Evolutionary conservation across 2,888 invertebrate genomes (phyloP).

Genomic region (Kryphioiulus occultus): DNA sequence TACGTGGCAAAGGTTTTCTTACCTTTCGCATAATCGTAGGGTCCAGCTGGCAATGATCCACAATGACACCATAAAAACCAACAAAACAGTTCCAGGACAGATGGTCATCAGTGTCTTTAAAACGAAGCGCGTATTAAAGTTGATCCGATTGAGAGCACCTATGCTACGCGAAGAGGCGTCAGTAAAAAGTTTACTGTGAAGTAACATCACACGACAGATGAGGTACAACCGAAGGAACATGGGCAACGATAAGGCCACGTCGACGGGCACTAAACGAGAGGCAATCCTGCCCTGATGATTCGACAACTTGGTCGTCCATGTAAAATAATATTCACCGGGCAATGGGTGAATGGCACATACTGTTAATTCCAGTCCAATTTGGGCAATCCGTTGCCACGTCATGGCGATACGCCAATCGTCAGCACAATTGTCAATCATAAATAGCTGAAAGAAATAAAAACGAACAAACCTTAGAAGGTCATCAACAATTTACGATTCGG

Average conservation of each 20-base stretch:
- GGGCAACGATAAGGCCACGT: slow-evolving; percentile 96
- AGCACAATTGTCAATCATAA: slow-evolving; percentile 99
- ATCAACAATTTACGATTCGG: no score
- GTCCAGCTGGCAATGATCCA: slow-evolving; percentile 99
- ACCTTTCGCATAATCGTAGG: slow-evolving; percentile 98
- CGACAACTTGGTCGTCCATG: slow-evolving; percentile 94
- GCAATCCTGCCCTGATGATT: slow-evolving; percentile 71
- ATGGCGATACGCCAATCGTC: slow-evolving; percentile 99
- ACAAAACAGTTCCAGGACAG: slow-evolving; percentile 95
- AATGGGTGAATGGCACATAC: slow-evolving; percentile 99
- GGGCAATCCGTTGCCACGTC: slow-evolving; percentile 96
- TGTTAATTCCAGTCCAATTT: slow-evolving; percentile 88
- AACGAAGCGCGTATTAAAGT: slow-evolving; percentile 85
- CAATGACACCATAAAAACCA: slow-evolving; percentile 98
- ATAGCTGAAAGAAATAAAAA: slow-evolving; percentile 73
- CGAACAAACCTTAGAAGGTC: neutral
- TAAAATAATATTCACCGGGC: slow-evolving; percentile 94
- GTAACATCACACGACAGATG: slow-evolving; percentile 98
- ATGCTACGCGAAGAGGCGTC: slow-evolving; percentile 82
- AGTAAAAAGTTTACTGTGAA: slow-evolving; percentile 99
- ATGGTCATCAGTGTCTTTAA: slow-evolving; percentile 99
- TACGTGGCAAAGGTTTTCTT: slow-evolving; percentile 58
- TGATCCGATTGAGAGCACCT: slow-evolving; percentile 96
- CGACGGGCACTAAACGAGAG: slow-evolving; percentile 82
- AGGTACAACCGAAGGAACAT: slow-evolving; percentile 99